Base-by-base conservation (phyloP, 2,888 invertebrate genomes). In the Cataglyphis rosenhaueri region DNA sequence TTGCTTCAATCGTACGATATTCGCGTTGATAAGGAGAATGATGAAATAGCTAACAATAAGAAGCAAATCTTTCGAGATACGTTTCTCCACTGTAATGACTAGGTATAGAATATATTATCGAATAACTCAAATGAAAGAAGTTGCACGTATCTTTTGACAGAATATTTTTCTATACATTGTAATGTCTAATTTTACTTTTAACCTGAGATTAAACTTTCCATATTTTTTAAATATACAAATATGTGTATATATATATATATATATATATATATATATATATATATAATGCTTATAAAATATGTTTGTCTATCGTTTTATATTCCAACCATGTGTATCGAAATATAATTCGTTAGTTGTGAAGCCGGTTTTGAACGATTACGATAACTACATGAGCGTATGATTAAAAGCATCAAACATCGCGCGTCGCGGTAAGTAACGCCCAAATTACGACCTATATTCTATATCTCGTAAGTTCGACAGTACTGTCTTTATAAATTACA, bases 401-500 rank as follows among this genome's bases (percentile, higher is more conserved):
- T 83, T 79, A 79, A 70, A 55, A 65, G n/a, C 0, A n/a, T 57
- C 29, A 25, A 48, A n/a, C 21, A 35, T 71, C 59, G 62, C 29
- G 10, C 48, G 75, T 44, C 29, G 55, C 41, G 12, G 52, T 83
- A 79, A 75, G 65, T 71, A 81, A 83, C 85, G 85, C 35, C 81
- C 85, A 79, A 73, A 52, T 85, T 85, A 84, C 86, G 87, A 84
- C 82, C 84, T 82, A 73, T 86, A 86, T 85, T 86, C 87, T 70
- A 61, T 70, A 59, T 61, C 82, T 87, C 64, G 73, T 73, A 83
- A 86, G 76, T 89, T 84, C 74, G 61, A 61, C 75, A 38, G 32
- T 9, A 65, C 55, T 78, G 78, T 81, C 81, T 74, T 82, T 84
- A 87, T 89, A 87, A 89, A 89, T 89, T 85, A 87, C 81, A 82